These are phyloP conservation scores for Pangasianodon gigas DNA, from an alignment of 2,113 vertebrate species.

Conservation along the genomic window DNA sequence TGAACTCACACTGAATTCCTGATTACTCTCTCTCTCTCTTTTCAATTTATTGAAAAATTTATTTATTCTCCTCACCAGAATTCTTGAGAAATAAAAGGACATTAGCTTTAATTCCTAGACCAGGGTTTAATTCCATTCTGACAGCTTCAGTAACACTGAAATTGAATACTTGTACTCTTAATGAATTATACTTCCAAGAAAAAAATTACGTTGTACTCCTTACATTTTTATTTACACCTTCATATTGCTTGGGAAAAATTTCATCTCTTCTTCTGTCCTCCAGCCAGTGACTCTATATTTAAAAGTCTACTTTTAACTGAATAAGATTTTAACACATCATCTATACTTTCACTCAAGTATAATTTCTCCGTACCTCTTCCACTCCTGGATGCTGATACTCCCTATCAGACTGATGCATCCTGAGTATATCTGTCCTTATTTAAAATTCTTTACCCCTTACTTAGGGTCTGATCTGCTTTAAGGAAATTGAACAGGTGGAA, in stretches of 20 bases:
- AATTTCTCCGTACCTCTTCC: background rate
- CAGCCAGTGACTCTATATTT: background rate
- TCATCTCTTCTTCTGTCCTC: background rate
- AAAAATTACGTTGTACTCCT: background rate
- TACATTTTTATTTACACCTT: background rate
- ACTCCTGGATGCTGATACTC: background rate
- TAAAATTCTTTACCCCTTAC: no score
- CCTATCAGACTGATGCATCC: background rate
- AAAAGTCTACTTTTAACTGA: background rate
- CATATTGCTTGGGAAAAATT: background rate
- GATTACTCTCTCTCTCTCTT: background rate
- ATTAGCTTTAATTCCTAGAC: background rate
- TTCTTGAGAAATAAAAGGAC: background rate
- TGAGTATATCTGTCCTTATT: background rate
- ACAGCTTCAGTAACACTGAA: background rate
- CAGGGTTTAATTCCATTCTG: background rate
- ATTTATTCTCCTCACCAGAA: background rate
- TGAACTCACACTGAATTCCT: background rate
- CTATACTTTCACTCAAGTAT: background rate
- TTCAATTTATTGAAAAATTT: no score
- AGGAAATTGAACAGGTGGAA: background rate
- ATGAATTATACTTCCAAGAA: background rate
- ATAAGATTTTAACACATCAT: no score
- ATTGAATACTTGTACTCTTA: background rate
- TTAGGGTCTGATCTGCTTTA: background rate